phyloP scores from a whole-genome alignment of 2,113 vertebrate species.

The Panurus biarmicus region DNA sequence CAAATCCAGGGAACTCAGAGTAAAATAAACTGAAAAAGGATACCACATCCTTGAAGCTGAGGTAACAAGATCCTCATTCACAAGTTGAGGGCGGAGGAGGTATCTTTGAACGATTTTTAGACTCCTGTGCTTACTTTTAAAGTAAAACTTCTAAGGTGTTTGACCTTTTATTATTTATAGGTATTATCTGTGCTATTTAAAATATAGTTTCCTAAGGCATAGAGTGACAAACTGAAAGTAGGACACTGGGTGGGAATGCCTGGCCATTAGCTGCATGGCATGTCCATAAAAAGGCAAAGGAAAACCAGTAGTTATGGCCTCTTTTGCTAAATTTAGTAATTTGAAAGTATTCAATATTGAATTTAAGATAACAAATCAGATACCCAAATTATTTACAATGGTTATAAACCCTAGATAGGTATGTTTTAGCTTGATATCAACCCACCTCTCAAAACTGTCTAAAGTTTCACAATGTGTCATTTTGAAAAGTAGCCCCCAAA shows the following conservation, averaged over 20 bases:
- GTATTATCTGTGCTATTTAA: neutral
- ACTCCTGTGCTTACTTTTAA: neutral
- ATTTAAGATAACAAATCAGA: neutral
- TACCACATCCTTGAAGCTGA: neutral
- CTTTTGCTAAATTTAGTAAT: neutral
- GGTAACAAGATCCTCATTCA: neutral
- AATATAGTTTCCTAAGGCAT: neutral
- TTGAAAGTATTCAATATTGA: neutral
- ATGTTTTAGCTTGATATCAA: neutral
- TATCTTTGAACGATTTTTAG: neutral
- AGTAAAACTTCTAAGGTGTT: neutral
- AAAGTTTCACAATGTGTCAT: neutral
- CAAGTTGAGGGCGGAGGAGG: neutral
- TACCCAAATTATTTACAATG: neutral
- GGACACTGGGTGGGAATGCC: neutral
- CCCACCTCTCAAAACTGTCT: neutral
- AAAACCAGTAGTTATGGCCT: neutral
- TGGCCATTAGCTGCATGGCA: neutral
- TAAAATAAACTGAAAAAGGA: neutral
- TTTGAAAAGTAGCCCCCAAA: neutral
- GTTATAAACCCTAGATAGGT: neutral
- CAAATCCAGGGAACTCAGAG: neutral
- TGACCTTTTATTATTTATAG: neutral
- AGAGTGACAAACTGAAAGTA: neutral
- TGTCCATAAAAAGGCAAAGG: neutral